Evolutionary conservation across 2,113 vertebrate species (phyloP), one percentile per base, ranked within the genome.

Genomic region (Scartelaos histophorus): DNA sequence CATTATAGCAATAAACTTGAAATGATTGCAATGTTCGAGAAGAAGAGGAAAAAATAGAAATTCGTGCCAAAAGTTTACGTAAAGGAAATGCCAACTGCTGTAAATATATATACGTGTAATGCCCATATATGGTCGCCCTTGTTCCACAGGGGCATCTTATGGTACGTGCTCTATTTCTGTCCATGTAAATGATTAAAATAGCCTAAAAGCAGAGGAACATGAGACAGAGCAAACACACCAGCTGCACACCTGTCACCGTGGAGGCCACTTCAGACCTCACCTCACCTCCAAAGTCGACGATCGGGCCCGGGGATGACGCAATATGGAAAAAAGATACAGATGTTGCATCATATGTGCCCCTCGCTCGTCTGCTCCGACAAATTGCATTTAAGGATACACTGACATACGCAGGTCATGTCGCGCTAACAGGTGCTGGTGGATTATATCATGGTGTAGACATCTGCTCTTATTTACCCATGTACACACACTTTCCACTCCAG

Each of bases 301-400:
- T 61, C 24, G 19, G 51, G 22, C 11, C 54, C 75, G 57, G 57
- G 19, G n/a, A 29, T 88, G 76, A 70, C 70, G 67, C 73, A 83
- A 87, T 10, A 35, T 58, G 67, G 53, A 25, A 80, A n/a, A 45
- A 79, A 54, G 78, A 70, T 71, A 67, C 83, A 84, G 79, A 80
- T 85, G 78, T 81, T 86, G 34, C 75, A 72, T 74, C 74, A 82
- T 22, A 64, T 57, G 9, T 16, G 34, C 21, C 17, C 35, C 21
- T 22, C 21, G 2, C 17, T 56, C 35, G 38, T 47, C 29, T 6
- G 16, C 75, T 49, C 60, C 11, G 12, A 43, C 15, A 22, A 7
- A 62, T 3, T 64, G 46, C 38, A 61, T 15, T 25, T 35, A 21
- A 19, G 71, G n/a, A 73, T 51, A 49, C 66, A 12, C 15, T 0